Evolutionary conservation across 2,113 vertebrate genomes (phyloP), one percentile per base, ranked within the genome.

Genomic region (Siniperca chuatsi): DNA sequence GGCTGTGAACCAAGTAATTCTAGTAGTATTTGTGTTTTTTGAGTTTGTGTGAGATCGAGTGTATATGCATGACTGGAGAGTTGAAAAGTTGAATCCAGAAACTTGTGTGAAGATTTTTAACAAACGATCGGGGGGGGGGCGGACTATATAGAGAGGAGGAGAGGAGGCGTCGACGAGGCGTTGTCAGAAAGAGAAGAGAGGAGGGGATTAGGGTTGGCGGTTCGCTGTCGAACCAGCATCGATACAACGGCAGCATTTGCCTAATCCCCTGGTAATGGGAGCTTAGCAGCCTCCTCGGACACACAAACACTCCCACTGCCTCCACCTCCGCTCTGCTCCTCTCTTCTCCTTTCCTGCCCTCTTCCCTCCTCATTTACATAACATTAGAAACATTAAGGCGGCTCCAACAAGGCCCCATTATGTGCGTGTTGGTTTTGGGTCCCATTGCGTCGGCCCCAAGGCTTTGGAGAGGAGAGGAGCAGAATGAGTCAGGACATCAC

Each of bases 211-310:
- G 92, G 92, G 91, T 87, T 92, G 81, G 90, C 66, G 93, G 92
- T 92, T 93, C 88, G 85, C 93, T 94, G 95, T 96, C 94, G 92
- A 95, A 96, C 94, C 93, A 96, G 91, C 95, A 91, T 87, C 90
- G 94, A 94, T 93, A 95, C 93, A 95, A 96, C 95, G 91, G 94
- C 94, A 92, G 90, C 95, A 95, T 96, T 95, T 94, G 94, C 95
- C 95, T 96, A 96, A 96, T 96, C 96, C 95, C 90, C 93, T 93
- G 91, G 94, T 96, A 96, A 96, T 96, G 95, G 94, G 89, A 94
- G 95, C 95, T 96, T 96, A 96, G 94, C 95, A 85, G 95, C 94
- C 94, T 94, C 94, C 94, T 94, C 94, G 94, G 95, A 92, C 95
- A 94, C 92, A 94, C 92, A 95, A 94, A 93, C 93, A 93, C 94